phyloP scores from a whole-genome alignment of 2,888 invertebrate genomes.

The Resseliella maxima region DNA sequence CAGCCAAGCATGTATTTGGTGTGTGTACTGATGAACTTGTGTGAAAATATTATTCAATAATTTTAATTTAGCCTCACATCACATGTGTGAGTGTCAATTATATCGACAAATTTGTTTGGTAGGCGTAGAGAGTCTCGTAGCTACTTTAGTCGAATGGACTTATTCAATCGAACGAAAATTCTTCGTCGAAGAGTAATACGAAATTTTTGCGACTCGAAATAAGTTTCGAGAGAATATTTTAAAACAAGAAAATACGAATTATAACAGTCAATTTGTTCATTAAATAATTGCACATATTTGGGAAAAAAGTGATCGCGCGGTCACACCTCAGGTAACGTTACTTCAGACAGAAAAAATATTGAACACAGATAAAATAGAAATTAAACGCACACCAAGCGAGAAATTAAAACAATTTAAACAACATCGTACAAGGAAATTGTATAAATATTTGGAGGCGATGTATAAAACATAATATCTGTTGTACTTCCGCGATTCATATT shows the following conservation, averaged over 20 bases:
- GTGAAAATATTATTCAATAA: background rate
- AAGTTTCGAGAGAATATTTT: constrained; percentile 56
- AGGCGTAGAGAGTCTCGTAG: background rate
- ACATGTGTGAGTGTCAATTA: background rate
- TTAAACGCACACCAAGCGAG: too few relatives aligned
- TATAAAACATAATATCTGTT: background rate
- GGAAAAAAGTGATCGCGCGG: constrained; percentile 40
- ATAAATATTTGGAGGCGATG: background rate
- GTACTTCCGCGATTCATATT: too few relatives aligned
- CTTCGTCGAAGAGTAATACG: constrained; percentile 58
- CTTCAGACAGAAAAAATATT: background rate
- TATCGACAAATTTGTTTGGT: constrained; percentile 2
- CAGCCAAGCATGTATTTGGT: background rate
- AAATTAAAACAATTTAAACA: constrained; percentile 8
- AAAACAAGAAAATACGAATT: background rate
- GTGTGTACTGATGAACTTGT: background rate
- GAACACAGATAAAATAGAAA: too few relatives aligned
- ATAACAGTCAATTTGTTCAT: too few relatives aligned
- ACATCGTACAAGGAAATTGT: background rate
- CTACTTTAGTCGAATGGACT: background rate
- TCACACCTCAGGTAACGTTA: constrained; percentile 54
- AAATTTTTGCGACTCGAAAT: constrained; percentile 60
- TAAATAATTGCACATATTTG: too few relatives aligned
- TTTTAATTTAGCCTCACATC: background rate
- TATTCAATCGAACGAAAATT: constrained; percentile 29